phyloP scores from a whole-genome alignment of 2,888 invertebrate species.

The Leucozona laternaria region DNA sequence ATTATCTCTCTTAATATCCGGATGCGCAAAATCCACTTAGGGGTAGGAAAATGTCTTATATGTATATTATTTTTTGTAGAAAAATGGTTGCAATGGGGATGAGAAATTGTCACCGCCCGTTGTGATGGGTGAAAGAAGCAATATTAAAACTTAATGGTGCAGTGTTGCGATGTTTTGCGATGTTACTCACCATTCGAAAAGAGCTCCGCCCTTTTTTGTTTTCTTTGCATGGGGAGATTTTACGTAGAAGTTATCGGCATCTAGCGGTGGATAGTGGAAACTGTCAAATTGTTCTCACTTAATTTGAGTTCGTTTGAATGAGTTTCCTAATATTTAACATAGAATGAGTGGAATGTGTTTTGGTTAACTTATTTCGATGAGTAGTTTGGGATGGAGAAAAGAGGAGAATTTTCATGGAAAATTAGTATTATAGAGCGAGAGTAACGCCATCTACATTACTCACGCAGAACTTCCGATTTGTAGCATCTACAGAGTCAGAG shows the following conservation, averaged over 20 bases:
- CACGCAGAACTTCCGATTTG: too few species aligned
- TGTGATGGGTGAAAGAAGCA: constrained; percentile 33
- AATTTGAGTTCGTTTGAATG: constrained; percentile 10
- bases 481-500: too few species aligned
- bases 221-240: constrained; percentile 62
- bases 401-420: not conserved
- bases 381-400: constrained; percentile 15
- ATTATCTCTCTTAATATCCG: constrained; percentile 30
- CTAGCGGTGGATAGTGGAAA: constrained; percentile 30
- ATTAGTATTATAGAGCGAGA: too few species aligned
- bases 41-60: constrained; percentile 55
- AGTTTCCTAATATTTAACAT: constrained; percentile 57
- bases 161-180: constrained; percentile 42
- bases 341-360: constrained; percentile 48
- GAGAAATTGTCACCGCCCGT: constrained; percentile 67
- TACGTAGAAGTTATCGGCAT: constrained; percentile 33
- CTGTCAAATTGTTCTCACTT: constrained; percentile 5
- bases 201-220: constrained; percentile 74
- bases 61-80: not conserved
- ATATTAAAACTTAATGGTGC: not conserved
- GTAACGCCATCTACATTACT: too few species aligned
- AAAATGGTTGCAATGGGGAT: constrained; percentile 46
- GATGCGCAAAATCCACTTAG: constrained; percentile 69
- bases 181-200: constrained; percentile 36
- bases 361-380: not conserved